These are phyloP conservation scores for Coregonus suidteri DNA, from an alignment of 2,797 vertebrate genomes.

Conservation along the genomic window DNA sequence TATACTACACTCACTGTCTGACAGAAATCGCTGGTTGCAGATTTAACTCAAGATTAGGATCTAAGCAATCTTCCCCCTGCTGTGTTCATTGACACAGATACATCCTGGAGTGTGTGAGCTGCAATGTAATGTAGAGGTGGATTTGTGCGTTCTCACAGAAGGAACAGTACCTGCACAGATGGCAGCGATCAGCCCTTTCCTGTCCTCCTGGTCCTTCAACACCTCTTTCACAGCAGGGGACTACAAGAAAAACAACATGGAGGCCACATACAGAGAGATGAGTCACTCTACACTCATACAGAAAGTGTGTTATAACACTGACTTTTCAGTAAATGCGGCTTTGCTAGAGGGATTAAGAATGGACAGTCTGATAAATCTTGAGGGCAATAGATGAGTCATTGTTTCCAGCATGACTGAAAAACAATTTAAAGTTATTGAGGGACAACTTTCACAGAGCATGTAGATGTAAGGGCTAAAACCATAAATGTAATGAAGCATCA, in stretches of 20 bases:
- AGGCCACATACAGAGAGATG: conserved; percentile 46
- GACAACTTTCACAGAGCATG: too few species aligned
- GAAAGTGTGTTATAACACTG: conserved; percentile 20
- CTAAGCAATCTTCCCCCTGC: background rate
- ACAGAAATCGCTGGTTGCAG: background rate
- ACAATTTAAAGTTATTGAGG: too few species aligned
- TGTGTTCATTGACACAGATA: background rate
- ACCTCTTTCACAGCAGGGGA: conserved; percentile 89
- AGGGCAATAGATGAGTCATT: background rate
- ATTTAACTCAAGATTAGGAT: background rate
- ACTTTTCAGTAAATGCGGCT: background rate
- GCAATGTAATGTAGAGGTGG: background rate
- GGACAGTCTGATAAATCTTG: background rate
- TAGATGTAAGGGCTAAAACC: too few species aligned
- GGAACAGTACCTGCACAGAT: conserved; percentile 91
- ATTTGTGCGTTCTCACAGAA: conserved; percentile 19
- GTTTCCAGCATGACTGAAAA: background rate
- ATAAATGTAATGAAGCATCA: too few species aligned
- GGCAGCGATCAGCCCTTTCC: conserved; percentile 94
- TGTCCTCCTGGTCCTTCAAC: conserved; percentile 89
- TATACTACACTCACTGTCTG: background rate
- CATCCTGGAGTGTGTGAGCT: background rate
- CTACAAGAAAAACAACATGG: conserved; percentile 67
- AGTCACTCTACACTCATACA: conserved; percentile 35
- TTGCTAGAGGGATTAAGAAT: background rate